Evolutionary conservation across 2,113 vertebrate genomes (phyloP).

Genomic region (Macaca fascicularis): DNA sequence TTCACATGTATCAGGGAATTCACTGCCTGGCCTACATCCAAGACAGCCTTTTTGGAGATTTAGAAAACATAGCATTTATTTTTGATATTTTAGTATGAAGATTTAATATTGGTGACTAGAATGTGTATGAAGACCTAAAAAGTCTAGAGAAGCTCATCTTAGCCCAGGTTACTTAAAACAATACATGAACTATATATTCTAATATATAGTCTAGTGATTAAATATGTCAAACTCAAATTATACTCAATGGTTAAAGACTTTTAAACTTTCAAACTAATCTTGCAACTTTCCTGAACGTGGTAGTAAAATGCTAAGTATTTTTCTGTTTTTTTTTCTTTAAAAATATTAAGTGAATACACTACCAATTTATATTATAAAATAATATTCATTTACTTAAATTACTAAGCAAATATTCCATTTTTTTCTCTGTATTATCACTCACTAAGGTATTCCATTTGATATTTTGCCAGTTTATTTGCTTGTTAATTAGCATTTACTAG

Average conservation of each 20-base stretch:
- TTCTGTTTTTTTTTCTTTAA: neutral
- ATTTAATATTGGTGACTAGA: neutral
- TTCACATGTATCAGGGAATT: neutral
- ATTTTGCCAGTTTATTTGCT: neutral
- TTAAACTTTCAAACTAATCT: slow-evolving; percentile 8
- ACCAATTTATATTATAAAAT: neutral
- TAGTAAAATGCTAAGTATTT: neutral
- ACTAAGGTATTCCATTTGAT: neutral
- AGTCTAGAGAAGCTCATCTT: neutral
- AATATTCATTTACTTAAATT: neutral
- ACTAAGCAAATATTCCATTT: neutral
- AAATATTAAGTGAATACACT: neutral
- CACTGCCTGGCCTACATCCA: neutral
- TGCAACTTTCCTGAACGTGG: neutral
- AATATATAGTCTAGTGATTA: neutral
- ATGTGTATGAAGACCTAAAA: neutral
- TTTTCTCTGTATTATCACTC: neutral
- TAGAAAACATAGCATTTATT: neutral
- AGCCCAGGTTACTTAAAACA: neutral
- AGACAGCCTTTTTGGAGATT: slow-evolving; percentile 10
- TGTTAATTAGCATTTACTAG: neutral
- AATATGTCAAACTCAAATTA: slow-evolving; percentile 5
- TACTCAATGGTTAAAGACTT: neutral
- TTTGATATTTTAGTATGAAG: neutral
- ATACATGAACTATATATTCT: neutral